Evolutionary conservation across 1,140 invertebrate species (phyloP).

Genomic region (Drosophila bocqueti): DNA sequence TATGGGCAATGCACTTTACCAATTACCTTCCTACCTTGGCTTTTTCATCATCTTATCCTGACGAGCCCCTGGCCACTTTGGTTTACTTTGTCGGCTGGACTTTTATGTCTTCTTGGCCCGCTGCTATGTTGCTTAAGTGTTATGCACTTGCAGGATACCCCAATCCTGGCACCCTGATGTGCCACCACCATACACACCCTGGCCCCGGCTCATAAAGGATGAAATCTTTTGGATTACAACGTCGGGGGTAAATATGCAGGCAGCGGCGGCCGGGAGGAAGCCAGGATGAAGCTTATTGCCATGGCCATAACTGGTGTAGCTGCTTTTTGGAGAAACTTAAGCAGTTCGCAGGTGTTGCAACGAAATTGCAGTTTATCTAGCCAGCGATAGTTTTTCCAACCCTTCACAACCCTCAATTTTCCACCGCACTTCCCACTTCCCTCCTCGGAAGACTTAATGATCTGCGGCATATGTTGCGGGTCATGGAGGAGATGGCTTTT

Average conservation of each 20-base stretch:
- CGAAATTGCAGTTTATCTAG: slow-evolving; percentile 81
- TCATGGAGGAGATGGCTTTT: slow-evolving; percentile 41
- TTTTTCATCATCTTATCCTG: background rate
- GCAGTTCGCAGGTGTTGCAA: slow-evolving; percentile 79
- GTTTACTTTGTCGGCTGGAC: slow-evolving; percentile 48
- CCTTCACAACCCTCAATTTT: background rate
- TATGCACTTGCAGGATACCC: slow-evolving; percentile 66
- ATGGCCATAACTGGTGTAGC: slow-evolving; percentile 66
- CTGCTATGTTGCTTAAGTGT: slow-evolving; percentile 77
- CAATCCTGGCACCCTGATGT: slow-evolving; percentile 20
- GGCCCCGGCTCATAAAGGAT: slow-evolving; percentile 55
- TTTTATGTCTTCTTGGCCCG: slow-evolving; percentile 41
- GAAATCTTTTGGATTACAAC: slow-evolving; percentile 78
- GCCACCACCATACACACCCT: slow-evolving; percentile 6
- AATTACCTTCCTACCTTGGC: background rate
- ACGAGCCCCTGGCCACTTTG: slow-evolving; percentile 12
- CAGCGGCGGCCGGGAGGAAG: background rate
- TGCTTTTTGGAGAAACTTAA: slow-evolving; percentile 68
- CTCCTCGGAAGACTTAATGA: slow-evolving; percentile 60
- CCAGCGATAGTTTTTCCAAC: slow-evolving; percentile 38
- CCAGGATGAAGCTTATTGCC: slow-evolving; percentile 50
- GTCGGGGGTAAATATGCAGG: slow-evolving; percentile 54
- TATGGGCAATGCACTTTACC: background rate
- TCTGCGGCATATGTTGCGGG: slow-evolving; percentile 79
- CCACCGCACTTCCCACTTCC: background rate